Evolutionary conservation across 30 jellyfish, hydroid and myxozoan genomes (phyloP).

Genomic region (Aurelia aurita complex sp. Pacific): DNA sequence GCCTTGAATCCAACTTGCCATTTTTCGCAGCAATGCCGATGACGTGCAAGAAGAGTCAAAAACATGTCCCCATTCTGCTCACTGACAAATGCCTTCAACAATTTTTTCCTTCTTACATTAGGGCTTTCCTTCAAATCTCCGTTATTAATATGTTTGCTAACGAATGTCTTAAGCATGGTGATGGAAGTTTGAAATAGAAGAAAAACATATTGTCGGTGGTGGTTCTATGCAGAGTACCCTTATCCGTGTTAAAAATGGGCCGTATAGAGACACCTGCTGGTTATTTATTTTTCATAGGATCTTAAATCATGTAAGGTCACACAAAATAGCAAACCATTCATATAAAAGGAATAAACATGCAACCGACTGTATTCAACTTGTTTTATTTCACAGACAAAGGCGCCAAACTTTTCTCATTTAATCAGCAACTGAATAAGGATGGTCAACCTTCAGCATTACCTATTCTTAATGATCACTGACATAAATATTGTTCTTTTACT

Average conservation of each 20-base stretch:
- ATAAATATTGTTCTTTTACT: too few species aligned
- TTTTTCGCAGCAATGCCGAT: conserved; percentile 30
- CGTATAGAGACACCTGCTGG: too few species aligned
- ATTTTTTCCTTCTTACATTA: not conserved
- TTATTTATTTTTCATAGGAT: too few species aligned
- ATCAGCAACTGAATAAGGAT: not conserved
- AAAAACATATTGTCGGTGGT: too few species aligned
- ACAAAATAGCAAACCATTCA: too few species aligned
- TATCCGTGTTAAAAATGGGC: too few species aligned
- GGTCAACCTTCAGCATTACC: not conserved
- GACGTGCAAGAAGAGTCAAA: conserved; percentile 18
- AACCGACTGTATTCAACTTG: not conserved
- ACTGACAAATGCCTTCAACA: conserved; percentile 7
- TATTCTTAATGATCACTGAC: too few species aligned
- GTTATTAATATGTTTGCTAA: too few species aligned
- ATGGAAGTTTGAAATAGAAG: too few species aligned
- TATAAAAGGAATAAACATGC: not conserved
- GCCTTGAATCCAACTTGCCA: conserved; percentile 14
- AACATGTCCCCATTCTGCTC: conserved; percentile 32
- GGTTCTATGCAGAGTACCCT: too few species aligned
- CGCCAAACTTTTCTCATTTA: not conserved
- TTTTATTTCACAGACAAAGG: conserved; percentile 5
- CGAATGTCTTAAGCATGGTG: too few species aligned
- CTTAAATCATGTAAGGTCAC: too few species aligned
- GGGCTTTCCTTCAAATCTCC: not conserved